These are phyloP conservation scores for Tokudaia muenninki DNA, from an alignment of 2,797 vertebrate species.

Conservation along the genomic window DNA sequence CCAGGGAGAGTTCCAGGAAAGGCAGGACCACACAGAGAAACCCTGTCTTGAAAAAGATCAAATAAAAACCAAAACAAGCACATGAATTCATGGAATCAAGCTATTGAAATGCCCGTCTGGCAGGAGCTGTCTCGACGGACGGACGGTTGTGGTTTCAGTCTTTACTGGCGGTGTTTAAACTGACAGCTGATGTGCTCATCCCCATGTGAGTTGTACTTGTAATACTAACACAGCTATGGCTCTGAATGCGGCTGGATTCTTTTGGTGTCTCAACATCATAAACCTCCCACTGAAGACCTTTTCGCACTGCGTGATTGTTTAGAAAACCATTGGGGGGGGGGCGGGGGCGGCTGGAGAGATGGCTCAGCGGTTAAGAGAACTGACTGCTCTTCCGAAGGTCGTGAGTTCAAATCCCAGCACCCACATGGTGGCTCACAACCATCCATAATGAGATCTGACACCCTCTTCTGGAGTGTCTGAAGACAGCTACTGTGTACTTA, in stretches of 20 bases:
- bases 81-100: neutral
- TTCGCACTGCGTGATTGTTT: neutral
- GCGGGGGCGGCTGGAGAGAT: too few species aligned
- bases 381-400: too few species aligned
- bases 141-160: neutral
- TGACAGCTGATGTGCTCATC: neutral
- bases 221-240: neutral
- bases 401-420: too few species aligned
- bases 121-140: neutral
- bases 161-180: neutral
- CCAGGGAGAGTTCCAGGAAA: neutral
- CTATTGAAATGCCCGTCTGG: neutral
- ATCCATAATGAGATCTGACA: too few species aligned
- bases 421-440: too few species aligned
- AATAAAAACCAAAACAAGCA: neutral
- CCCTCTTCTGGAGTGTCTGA: too few species aligned
- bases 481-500: too few species aligned
- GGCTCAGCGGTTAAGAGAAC: too few species aligned
- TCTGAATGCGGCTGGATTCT: neutral
- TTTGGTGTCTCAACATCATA: neutral
- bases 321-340: neutral
- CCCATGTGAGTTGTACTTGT: neutral
- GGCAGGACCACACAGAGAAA: neutral
- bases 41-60: neutral
- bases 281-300: neutral